Percentiles rank a stretch among this genome's conserved stretches.
Conservation (phyloP, 2,888 invertebrate genomes). For the Lumbricus terrestris region DNA sequence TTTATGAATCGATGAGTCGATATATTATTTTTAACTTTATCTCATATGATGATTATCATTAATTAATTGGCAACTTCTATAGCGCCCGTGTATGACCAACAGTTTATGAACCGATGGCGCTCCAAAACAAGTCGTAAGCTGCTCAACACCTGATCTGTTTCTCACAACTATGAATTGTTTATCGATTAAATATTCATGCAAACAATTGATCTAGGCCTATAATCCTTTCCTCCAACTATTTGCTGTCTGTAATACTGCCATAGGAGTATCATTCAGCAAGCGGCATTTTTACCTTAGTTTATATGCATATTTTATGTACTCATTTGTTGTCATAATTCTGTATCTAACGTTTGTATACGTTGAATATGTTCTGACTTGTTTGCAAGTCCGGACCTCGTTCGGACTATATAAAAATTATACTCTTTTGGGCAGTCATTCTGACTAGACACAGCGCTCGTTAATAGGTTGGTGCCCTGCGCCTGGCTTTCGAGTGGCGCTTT, state of each 20-base stretch:
- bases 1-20: not conserved
- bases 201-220: not conserved
- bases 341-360: not conserved
- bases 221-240: not conserved
- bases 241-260: not conserved
- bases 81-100: too few species aligned
- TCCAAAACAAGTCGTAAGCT: too few species aligned
- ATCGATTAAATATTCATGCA: not conserved
- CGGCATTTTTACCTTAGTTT: not conserved
- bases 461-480: too few species aligned
- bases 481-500: too few species aligned
- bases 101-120: too few species aligned
- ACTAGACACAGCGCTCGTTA: too few species aligned
- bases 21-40: not conserved
- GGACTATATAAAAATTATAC: too few species aligned
- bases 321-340: not conserved
- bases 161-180: not conserved
- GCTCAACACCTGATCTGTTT: not conserved
- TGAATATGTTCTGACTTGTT: not conserved
- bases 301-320: not conserved
- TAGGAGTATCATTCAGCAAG: not conserved
- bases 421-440: too few species aligned
- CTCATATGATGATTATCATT: too few species aligned
- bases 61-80: too few species aligned
- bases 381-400: too few species aligned